phyloP scores from a whole-genome alignment of 1,140 invertebrate species.

The Pogonomyrmex barbatus region DNA sequence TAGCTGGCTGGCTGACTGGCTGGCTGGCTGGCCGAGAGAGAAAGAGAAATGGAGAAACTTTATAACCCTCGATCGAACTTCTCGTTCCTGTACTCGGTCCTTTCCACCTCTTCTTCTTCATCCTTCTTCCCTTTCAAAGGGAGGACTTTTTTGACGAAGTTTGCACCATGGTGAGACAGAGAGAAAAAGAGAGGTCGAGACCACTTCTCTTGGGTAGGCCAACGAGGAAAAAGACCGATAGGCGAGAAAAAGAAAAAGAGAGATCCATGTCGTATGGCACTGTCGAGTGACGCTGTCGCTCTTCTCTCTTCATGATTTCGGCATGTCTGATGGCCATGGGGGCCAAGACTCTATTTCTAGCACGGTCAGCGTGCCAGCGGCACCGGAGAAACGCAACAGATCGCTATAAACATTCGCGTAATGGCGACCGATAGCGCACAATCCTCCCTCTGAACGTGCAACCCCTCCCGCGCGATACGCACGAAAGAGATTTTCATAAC shows the following conservation, averaged over 20 bases:
- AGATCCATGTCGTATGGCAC: neutral
- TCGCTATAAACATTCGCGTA: conserved; percentile 67
- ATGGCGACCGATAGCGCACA: conserved; percentile 19
- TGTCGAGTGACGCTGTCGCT: conserved; percentile 11
- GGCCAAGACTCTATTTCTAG: conserved; percentile 72
- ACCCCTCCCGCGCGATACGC: neutral
- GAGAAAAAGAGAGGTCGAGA: neutral
- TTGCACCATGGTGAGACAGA: neutral
- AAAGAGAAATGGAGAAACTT: neutral
- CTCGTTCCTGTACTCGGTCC: conserved; percentile 15
- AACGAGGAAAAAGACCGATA: conserved; percentile 10
- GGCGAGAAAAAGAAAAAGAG: neutral
- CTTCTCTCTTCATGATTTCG: conserved; percentile 38
- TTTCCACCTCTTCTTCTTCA: neutral
- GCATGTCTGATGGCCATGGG: conserved; percentile 48
- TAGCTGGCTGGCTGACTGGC: conserved; percentile 16
- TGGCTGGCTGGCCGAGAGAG: neutral
- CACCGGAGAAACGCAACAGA: conserved; percentile 73
- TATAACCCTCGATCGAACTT: conserved; percentile 53
- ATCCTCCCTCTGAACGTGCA: neutral
- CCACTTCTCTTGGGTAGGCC: neutral
- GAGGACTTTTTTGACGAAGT: conserved; percentile 22
- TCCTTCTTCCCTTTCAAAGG: neutral
- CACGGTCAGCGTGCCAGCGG: conserved; percentile 71
- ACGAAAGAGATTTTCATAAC: neutral